These are phyloP conservation scores for Melanaphis sacchari DNA, from an alignment of 1,140 invertebrate genomes.

Conservation along the genomic window DNA sequence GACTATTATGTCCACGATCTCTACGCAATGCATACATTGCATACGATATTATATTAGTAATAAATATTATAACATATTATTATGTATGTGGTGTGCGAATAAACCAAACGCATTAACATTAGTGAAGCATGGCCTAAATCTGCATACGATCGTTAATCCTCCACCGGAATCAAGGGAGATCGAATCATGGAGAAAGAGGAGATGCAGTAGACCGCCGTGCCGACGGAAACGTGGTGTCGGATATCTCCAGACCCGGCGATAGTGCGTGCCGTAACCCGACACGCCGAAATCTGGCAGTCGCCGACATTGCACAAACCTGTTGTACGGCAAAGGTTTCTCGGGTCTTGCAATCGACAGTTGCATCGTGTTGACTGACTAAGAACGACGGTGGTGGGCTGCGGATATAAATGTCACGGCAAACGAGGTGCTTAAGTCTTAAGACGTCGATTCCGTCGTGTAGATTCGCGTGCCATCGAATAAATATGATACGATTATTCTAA, in stretches of 20 bases:
- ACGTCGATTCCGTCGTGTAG: neutral
- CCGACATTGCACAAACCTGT: neutral
- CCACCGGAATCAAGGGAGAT: neutral
- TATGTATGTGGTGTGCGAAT: too few relatives aligned
- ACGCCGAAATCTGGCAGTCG: conserved; percentile 9
- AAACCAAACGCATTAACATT: neutral
- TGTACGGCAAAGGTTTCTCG: neutral
- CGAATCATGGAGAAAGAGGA: too few relatives aligned
- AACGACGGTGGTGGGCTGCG: neutral
- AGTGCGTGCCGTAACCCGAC: neutral
- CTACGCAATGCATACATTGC: neutral
- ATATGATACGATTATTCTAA: neutral
- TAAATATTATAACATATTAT: too few relatives aligned
- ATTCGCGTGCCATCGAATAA: neutral
- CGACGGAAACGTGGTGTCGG: neutral
- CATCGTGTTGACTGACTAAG: neutral
- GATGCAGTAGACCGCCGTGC: neutral
- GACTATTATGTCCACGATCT: neutral
- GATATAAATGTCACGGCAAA: neutral
- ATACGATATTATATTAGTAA: neutral
- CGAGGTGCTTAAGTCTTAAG: neutral
- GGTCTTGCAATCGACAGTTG: too few relatives aligned
- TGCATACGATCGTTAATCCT: neutral
- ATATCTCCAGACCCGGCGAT: neutral
- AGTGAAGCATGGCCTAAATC: neutral